Conservation (phyloP, 2,888 invertebrate genomes). For the Andrena hattorfiana region DNA sequence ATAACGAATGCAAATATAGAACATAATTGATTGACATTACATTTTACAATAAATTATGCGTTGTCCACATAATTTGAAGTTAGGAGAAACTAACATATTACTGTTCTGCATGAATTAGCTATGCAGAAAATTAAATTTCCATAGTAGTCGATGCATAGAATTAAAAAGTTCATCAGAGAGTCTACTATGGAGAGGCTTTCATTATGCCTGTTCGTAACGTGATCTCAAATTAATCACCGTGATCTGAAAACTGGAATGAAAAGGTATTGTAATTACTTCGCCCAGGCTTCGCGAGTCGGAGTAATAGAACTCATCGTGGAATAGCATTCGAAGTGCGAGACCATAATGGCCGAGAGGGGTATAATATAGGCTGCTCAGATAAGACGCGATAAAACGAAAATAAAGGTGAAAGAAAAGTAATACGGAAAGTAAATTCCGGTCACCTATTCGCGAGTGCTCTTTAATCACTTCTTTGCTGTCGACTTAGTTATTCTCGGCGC, state of each 20-base stretch:
- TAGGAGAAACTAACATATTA: too few species aligned
- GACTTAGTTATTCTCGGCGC: background rate
- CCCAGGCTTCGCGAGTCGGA: slow-evolving; percentile 9
- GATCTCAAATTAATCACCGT: slow-evolving; percentile 11
- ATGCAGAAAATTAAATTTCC: too few species aligned
- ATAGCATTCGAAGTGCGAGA: slow-evolving; percentile 1
- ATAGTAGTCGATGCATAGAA: too few species aligned
- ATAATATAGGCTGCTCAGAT: slow-evolving; percentile 6
- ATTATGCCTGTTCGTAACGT: background rate
- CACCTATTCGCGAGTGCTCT: slow-evolving; percentile 1
- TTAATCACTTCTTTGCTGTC: slow-evolving; percentile 2
- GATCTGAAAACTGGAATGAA: slow-evolving; percentile 8
- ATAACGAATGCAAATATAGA: too few species aligned
- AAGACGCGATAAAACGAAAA: slow-evolving; percentile 32
- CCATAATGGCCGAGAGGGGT: slow-evolving; percentile 29
- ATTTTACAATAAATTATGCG: too few species aligned
- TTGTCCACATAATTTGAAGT: too few species aligned
- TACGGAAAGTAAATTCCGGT: slow-evolving; percentile 35
- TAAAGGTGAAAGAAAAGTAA: slow-evolving; percentile 26
- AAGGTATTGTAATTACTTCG: slow-evolving; percentile 30
- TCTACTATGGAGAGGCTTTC: too few species aligned
- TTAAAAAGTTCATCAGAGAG: too few species aligned
- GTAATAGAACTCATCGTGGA: slow-evolving; percentile 19
- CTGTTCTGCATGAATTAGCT: too few species aligned
- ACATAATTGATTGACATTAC: too few species aligned